Conservation (phyloP, 2,888 invertebrate species). For the Rhopalosiphum nymphaeae region DNA sequence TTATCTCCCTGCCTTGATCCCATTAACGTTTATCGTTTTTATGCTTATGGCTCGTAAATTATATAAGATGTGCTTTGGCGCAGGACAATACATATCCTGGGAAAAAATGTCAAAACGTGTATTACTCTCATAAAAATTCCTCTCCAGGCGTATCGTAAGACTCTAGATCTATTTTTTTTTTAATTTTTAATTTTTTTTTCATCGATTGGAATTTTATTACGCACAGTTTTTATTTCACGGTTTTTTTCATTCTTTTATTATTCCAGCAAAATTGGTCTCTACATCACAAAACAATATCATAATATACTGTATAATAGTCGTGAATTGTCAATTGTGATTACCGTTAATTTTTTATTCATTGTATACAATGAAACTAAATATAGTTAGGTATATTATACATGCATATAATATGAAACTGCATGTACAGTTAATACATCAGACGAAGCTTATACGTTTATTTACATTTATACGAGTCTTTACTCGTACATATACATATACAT, state of each 20-base stretch:
- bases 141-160: not conserved
- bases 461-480: conserved; percentile 16
- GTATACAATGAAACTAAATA: conserved; percentile 11
- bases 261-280: not conserved
- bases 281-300: conserved; percentile 37
- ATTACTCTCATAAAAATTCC: conserved; percentile 48
- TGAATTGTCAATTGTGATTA: conserved; percentile 28
- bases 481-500: not conserved
- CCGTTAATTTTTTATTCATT: conserved; percentile 8
- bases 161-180: not conserved
- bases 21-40: conserved; percentile 31
- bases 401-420: not conserved
- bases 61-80: not conserved
- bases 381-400: not conserved
- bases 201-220: conserved; percentile 38
- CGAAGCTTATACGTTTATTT: conserved; percentile 25
- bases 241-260: not conserved
- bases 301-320: not conserved
- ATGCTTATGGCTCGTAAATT: not conserved
- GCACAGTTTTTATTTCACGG: conserved; percentile 19
- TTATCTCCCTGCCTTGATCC: conserved; percentile 9
- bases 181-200: conserved; percentile 39
- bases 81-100: conserved; percentile 1
- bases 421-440: not conserved
- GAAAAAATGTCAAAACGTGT: conserved; percentile 25